phyloP scores from a whole-genome alignment of 2,888 invertebrate genomes.

The Drosophila limbata region DNA sequence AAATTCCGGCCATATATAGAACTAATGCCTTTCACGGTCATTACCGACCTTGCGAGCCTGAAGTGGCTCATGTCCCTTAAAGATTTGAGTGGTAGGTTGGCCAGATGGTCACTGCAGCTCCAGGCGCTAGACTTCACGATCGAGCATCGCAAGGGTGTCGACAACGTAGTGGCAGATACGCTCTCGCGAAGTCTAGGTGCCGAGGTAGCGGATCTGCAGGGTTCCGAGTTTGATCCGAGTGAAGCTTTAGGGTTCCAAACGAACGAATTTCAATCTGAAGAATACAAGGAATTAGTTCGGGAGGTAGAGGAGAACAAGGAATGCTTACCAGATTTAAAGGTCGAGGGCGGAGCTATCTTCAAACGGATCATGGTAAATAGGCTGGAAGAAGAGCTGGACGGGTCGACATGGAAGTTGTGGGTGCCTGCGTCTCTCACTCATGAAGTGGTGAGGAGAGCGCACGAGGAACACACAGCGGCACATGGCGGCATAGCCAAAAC shows the following conservation, averaged over 20 bases:
- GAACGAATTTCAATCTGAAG: not conserved
- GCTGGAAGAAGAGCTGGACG: too few species aligned
- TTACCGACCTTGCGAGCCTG: constrained; percentile 5
- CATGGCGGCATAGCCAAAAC: not conserved
- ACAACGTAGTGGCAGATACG: too few species aligned
- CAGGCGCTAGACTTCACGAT: too few species aligned
- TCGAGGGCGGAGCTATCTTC: too few species aligned
- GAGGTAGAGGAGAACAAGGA: not conserved
- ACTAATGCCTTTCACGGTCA: constrained; percentile 1
- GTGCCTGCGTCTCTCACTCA: not conserved
- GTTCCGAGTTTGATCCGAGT: not conserved
- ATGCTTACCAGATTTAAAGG: not conserved
- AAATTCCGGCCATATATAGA: not conserved
- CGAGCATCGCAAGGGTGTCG: too few species aligned
- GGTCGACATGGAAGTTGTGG: too few species aligned
- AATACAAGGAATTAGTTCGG: not conserved
- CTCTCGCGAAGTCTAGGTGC: too few species aligned
- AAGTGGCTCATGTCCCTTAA: too few species aligned
- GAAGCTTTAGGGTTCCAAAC: not conserved
- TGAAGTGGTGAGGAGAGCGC: not conserved
- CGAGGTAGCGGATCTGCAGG: not conserved
- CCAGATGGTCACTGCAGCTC: too few species aligned
- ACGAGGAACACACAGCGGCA: not conserved
- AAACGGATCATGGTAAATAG: too few species aligned
- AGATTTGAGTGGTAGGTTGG: too few species aligned